Base-by-base conservation (phyloP, 2,888 invertebrate genomes). In the Caenorhabditis sp. region DNA sequence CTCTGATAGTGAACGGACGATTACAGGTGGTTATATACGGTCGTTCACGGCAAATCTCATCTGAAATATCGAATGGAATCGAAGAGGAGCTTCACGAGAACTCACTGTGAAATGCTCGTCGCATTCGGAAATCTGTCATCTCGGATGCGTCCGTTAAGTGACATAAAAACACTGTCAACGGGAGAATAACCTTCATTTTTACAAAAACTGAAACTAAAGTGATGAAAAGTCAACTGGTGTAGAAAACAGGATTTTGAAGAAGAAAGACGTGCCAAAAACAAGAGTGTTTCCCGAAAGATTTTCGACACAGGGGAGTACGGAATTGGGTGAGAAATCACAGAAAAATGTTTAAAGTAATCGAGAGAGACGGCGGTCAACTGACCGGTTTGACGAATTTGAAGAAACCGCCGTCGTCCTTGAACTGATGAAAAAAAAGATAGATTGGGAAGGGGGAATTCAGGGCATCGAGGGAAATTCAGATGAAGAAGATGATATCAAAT, bases 341-440 rank as follows among this genome's bases (percentile, higher is more conserved):
- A 66, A 32, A 37, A 58, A 32, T 37, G 68, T 53, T 70, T 45
- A 45, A 59, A 70, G 70, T 70, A 35, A 59, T 59, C 53, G n/a
- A 53, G 53, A 35, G 27, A 37, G 30, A 30, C 41, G 37, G 41
- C 50, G 68, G 68, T 70, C 59, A 70, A 70, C 56, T 70, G 70
- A 70, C 59, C 59, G 59, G 59, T 70, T 70, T 45, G 70, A 53
- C 70, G 70, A 70, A 70, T 61, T 70, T 52, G 27, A 39, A n/a
- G 39, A 50, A 50, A 52, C 50, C n/a, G n/a, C 52, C 43, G 55
- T 2, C 32, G 70, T 52, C 70, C 70, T 70, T 70, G 70, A 70
- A 70, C 70, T 41, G 48, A 27, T 46, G 26, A 46, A 13, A 24
- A 9, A 17, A 24, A 24, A 9, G 9, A 11, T 11, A 9, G 13